Base-by-base conservation (phyloP, 2,113 vertebrate species). In the Camelus dromedarius region DNA sequence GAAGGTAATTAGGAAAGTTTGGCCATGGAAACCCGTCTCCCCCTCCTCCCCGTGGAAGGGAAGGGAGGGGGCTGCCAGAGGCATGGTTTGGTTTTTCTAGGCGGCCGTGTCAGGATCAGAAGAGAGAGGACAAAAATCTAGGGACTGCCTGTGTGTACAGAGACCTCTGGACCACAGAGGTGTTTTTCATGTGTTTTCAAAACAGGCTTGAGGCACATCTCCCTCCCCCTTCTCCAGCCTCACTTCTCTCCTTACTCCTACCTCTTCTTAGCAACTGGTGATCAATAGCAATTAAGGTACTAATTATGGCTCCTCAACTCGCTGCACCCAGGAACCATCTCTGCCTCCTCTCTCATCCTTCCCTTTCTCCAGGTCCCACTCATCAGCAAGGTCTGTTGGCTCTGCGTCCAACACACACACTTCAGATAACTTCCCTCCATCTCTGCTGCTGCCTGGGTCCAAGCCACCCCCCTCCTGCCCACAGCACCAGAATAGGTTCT, bases 1-100 rank as follows among this genome's bases (percentile, higher is more conserved):
- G 92, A 98, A 91, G 64, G 81, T 93, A 89, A 97, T 79, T 95
- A 81, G 92, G 95, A 77, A 92, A 87, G 70, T 58, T 93, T 96
- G 95, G 62, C 86, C 69, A 3, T 8, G 28, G 64, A 77, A 48
- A 69, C 73, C 18, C 2, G 14, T 82, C 69, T 70, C 54, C 18
- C 26, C 35, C 46, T 13, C 32, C 15, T 4, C 8, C 11, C 19
- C 0, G 1, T 0, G 48, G 26, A 69, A 69, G 69, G 18, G 54
- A 54, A 97, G 76, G 72, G 86, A 56, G 66, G 91, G 91, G 76
- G n/a, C 76, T 28, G 42, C 11, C 20, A n/a, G 64, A 42, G 58
- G 15, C 3, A 0, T 1, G 10, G 22, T 32, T 8, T 46, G 12
- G 26, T 8, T 46, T 48, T 91, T 24, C 54, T 2, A 54, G 75